Evolutionary conservation across 2,797 vertebrate genomes (phyloP), one percentile per base, ranked within the genome.

Genomic region (Champsocephalus gunnari): DNA sequence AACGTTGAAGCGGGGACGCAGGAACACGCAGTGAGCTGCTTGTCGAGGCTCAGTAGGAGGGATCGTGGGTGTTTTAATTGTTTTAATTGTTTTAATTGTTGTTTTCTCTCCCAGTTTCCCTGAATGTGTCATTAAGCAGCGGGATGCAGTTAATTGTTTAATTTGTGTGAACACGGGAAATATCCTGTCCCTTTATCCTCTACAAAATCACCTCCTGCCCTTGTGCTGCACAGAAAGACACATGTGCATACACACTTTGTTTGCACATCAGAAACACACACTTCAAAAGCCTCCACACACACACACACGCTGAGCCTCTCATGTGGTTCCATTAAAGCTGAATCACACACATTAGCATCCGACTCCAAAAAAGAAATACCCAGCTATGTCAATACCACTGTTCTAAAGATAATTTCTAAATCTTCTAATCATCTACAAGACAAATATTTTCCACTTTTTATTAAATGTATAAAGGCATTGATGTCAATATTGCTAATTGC

Each of bases 101-200:
- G 77, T 87, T 87, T 82, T 82, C 47, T 44, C 49, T 28, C 19
- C 9, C 55, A 53, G 59, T 56, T 74, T 71, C 38, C n/a, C 28
- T 51, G 5, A 65, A 57, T 81, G 63, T 79, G 44, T 78, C 56
- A 80, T 77, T 79, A 77, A 65, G 58, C 10, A 17, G 57, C 38
- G 68, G 38, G 32, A 79, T 43, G 57, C 49, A 72, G 70, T 71
- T 28, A 24, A 76, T 75, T 75, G 67, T 67, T 67, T 71, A 21
- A 32, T 77, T 75, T 75, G 67, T 61, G 11, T 65, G 11, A 58
- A 9, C 49, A 34, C 45, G 12, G 43, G 56, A 65, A 24, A 77
- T 72, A 56, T 41, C 63, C 17, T 28, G 69, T 51, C 6, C 61
- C 28, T 32, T 62, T 34, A 70, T 67, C 64, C 66, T 58, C 34